Evolutionary conservation across 2,797 vertebrate species (phyloP).

Genomic region (Brachyrhaphis roseni): DNA sequence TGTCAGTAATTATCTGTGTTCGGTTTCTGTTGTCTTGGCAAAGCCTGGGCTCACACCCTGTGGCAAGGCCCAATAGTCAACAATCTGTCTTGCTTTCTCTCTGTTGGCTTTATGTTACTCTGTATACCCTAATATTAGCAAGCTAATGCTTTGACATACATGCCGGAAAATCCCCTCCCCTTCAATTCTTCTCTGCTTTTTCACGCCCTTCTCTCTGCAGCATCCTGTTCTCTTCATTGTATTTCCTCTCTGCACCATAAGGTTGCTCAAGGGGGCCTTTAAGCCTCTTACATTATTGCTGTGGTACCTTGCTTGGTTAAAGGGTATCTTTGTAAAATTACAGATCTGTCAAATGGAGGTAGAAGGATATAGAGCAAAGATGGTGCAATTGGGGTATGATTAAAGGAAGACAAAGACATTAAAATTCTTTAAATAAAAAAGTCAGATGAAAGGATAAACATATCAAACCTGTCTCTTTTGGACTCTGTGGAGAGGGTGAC

Average conservation of each 20-base stretch:
- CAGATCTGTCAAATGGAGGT: constrained; percentile 45
- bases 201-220: constrained; percentile 38
- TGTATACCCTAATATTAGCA: constrained; percentile 7
- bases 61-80: constrained; percentile 46
- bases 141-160: constrained; percentile 24
- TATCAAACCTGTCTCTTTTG: constrained; percentile 86
- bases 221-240: constrained; percentile 29
- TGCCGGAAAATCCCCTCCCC: constrained; percentile 1
- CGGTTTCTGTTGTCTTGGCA: constrained; percentile 84
- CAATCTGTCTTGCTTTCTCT: constrained; percentile 20
- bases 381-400: constrained; percentile 11
- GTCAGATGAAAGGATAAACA: constrained; percentile 29
- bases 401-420: constrained; percentile 35
- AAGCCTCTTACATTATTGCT: constrained; percentile 54
- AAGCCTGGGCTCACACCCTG: constrained; percentile 71
- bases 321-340: constrained; percentile 45
- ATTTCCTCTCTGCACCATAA: constrained; percentile 50
- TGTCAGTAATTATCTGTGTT: constrained; percentile 71
- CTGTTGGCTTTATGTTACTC: constrained; percentile 14
- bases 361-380: constrained; percentile 17
- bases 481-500: constrained; percentile 88
- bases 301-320: constrained; percentile 38
- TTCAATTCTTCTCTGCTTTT: constrained; percentile 7
- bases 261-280: constrained; percentile 52
- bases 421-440: background rate